Percentiles rank a stretch among this genome's conserved stretches.
phyloP scores from a whole-genome alignment of 2,797 vertebrate species.

The Meda fulgida region DNA sequence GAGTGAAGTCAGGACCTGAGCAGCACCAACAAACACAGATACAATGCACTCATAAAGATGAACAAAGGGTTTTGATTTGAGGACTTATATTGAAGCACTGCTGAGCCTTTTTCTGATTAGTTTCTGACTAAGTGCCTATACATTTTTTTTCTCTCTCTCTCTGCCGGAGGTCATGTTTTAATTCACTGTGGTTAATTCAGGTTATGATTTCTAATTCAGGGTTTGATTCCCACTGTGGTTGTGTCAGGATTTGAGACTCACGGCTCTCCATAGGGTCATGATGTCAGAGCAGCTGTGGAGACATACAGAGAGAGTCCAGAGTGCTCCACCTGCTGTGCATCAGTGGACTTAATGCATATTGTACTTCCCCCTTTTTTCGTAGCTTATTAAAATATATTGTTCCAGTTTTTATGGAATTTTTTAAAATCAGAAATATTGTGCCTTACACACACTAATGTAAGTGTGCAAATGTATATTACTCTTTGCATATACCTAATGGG shows the following conservation, averaged over 20 bases:
- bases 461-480: constrained; percentile 7
- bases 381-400: constrained; percentile 26
- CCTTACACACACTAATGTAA: constrained; percentile 28
- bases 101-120: constrained; percentile 39
- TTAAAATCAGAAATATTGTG: constrained; percentile 20
- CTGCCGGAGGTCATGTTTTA: constrained; percentile 9
- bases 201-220: constrained; percentile 12
- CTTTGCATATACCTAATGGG: constrained; percentile 3
- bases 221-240: constrained; percentile 16
- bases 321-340: constrained; percentile 33
- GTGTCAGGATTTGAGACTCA: neutral
- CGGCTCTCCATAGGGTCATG: neutral
- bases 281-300: neutral
- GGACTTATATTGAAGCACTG: constrained; percentile 12
- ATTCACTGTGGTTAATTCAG: constrained; percentile 37
- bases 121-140: constrained; percentile 44
- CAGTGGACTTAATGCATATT: constrained; percentile 4
- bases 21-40: constrained; percentile 4
- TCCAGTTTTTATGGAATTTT: constrained; percentile 43
- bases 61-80: constrained; percentile 22
- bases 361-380: neutral
- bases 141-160: neutral
- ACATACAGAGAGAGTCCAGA: neutral
- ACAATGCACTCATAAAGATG: neutral
- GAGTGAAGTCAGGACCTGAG: constrained; percentile 48